These are phyloP conservation scores for Taphrorychus bicolor DNA, from an alignment of 2,888 invertebrate genomes.

Conservation along the genomic window DNA sequence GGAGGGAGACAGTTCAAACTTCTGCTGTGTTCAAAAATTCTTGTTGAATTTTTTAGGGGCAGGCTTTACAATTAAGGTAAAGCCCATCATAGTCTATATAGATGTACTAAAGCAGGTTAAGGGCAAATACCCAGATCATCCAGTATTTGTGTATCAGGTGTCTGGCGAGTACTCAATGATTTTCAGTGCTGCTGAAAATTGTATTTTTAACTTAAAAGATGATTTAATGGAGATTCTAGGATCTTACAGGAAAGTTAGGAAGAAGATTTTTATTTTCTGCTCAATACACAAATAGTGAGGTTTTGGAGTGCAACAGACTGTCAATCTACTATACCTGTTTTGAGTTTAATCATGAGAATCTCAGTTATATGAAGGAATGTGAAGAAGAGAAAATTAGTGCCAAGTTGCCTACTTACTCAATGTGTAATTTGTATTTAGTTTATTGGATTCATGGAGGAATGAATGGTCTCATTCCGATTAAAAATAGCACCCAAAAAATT, in stretches of 20 bases:
- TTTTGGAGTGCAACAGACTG: too few species aligned
- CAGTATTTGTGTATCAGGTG: conserved; percentile 95
- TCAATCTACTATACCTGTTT: too few species aligned
- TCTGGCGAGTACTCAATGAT: conserved; percentile 98
- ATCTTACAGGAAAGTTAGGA: conserved; percentile 89
- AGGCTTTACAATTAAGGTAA: conserved; percentile 62
- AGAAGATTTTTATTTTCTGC: conserved; percentile 29
- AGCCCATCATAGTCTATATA: conserved; percentile 91
- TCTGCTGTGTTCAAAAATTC: background rate
- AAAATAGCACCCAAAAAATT: too few species aligned
- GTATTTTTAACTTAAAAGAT: conserved; percentile 75
- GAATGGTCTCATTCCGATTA: too few species aligned
- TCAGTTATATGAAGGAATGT: too few species aligned
- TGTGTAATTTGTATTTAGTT: too few species aligned
- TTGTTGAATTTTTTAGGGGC: conserved; percentile 29
- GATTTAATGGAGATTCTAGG: conserved; percentile 83
- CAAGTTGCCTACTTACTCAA: too few species aligned
- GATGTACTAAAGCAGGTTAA: conserved; percentile 89
- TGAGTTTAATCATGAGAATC: too few species aligned
- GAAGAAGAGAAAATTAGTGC: too few species aligned
- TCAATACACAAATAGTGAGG: background rate
- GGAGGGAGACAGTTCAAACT: conserved; percentile 77
- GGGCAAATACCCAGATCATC: conserved; percentile 83
- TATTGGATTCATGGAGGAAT: too few species aligned
- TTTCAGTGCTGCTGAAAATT: conserved; percentile 75